A percentile compares a stretch with the other conserved stretches of the same genome.
phyloP scores from a whole-genome alignment of 2,888 invertebrate genomes.

The Mesorhabditis sp. region DNA sequence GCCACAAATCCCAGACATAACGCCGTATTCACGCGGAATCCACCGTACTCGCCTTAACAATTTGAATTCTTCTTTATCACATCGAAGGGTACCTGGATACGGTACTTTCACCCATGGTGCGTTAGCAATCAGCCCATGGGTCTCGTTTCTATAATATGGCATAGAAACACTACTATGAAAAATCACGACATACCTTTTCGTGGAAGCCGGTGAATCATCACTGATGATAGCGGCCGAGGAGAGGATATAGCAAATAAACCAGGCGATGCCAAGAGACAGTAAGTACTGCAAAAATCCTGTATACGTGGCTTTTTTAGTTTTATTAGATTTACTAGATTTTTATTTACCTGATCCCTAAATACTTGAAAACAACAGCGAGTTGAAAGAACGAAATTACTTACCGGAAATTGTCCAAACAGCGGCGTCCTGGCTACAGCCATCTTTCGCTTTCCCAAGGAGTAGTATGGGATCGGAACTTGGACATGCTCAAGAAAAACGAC shows the following conservation, averaged over 20 bases:
- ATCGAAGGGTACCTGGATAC: constrained; percentile 38
- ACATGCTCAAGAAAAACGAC: constrained; percentile 44
- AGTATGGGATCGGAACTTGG: constrained; percentile 38
- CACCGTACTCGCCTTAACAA: constrained; percentile 41
- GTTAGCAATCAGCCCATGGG: not conserved
- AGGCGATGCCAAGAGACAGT: constrained; percentile 38
- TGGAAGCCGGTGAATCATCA: constrained; percentile 5
- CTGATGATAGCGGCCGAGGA: constrained; percentile 23
- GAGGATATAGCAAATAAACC: constrained; percentile 42
- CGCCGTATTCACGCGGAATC: constrained; percentile 34
- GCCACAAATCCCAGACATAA: constrained; percentile 48
- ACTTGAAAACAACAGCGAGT: not conserved
- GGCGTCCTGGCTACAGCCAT: constrained; percentile 23
- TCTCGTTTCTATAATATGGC: not conserved
- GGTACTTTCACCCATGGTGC: constrained; percentile 48
- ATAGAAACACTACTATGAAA: too few species aligned
- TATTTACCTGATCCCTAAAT: not conserved
- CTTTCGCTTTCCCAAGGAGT: constrained; percentile 19
- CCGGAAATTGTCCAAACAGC: constrained; percentile 50
- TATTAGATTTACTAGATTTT: not conserved
- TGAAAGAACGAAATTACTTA: constrained; percentile 8
- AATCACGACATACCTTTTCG: not conserved
- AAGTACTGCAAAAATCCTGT: constrained; percentile 32
- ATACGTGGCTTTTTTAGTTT: not conserved
- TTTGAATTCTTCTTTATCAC: not conserved